Evolutionary conservation across 2,797 vertebrate species (phyloP).

Genomic region (Girardinus metallicus): DNA sequence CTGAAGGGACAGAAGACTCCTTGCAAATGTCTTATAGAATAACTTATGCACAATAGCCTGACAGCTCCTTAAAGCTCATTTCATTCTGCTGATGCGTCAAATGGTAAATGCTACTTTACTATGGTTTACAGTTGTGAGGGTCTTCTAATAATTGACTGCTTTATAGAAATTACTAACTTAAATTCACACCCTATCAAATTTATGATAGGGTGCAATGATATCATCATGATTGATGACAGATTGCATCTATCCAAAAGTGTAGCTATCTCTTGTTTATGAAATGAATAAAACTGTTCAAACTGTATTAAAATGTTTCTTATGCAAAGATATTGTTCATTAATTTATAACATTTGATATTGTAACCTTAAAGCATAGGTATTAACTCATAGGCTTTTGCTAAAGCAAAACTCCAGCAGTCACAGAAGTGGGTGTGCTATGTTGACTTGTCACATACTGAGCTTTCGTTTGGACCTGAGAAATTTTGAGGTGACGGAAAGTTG

Average conservation of each 20-base stretch:
- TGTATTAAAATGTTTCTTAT: neutral
- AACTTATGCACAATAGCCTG: neutral
- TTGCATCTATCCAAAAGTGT: no score
- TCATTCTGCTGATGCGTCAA: neutral
- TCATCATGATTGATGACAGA: no score
- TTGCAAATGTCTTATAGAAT: neutral
- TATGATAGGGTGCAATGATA: no score
- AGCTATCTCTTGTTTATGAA: neutral
- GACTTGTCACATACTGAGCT: constrained; percentile 33
- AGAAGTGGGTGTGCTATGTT: constrained; percentile 40
- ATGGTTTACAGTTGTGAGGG: neutral
- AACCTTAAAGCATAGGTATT: neutral
- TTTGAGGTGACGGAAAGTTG: constrained; percentile 60
- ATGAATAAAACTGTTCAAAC: neutral
- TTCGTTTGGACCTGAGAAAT: constrained; percentile 45
- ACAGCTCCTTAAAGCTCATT: neutral
- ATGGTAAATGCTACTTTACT: neutral
- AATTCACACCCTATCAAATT: neutral
- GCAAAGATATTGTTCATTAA: neutral
- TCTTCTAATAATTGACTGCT: neutral
- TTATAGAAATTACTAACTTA: neutral
- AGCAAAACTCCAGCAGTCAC: constrained; percentile 12
- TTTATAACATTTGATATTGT: neutral
- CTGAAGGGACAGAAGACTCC: neutral
- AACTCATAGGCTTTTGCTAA: neutral